Percentiles rank a stretch among this genome's conserved stretches.
These are phyloP conservation scores for Oryzias woworae DNA, from an alignment of 2,113 vertebrate genomes.

Conservation along the genomic window DNA sequence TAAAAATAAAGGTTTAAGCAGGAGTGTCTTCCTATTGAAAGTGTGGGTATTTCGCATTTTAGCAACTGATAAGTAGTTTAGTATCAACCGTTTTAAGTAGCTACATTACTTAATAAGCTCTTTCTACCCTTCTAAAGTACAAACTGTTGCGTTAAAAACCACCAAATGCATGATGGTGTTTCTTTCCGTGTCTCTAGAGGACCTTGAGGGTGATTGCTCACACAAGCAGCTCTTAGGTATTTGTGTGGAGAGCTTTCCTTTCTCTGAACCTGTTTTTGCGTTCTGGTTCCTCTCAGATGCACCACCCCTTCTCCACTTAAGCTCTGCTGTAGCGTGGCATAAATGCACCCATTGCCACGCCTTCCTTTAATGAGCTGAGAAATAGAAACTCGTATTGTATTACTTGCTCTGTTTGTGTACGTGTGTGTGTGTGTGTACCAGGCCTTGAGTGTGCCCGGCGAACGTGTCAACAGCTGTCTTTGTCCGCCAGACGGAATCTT, in stretches of 20 bases:
- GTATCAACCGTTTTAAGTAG: too few relatives aligned
- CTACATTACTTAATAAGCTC: too few relatives aligned
- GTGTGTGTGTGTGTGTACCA: slow-evolving; percentile 21
- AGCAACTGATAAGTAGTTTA: too few relatives aligned
- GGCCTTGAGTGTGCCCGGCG: slow-evolving; percentile 25
- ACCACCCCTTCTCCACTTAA: slow-evolving; percentile 31
- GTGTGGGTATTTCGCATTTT: too few relatives aligned
- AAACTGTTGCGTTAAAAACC: too few relatives aligned
- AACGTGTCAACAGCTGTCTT: slow-evolving; percentile 63
- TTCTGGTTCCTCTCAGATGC: slow-evolving; percentile 42
- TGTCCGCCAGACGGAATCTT: slow-evolving; percentile 45
- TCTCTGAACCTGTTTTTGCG: slow-evolving; percentile 49
- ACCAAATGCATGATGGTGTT: too few relatives aligned
- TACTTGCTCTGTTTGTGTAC: slow-evolving; percentile 17
- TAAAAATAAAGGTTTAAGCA: too few relatives aligned
- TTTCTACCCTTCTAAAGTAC: too few relatives aligned
- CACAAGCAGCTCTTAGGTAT: background rate
- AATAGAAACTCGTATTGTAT: slow-evolving; percentile 33
- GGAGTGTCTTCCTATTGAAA: too few relatives aligned
- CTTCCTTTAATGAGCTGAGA: slow-evolving; percentile 42
- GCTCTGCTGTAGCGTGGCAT: slow-evolving; percentile 7
- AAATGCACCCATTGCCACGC: slow-evolving; percentile 44
- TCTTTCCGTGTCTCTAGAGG: too few relatives aligned
- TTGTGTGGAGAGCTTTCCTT: slow-evolving; percentile 10
- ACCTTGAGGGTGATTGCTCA: background rate